These are phyloP conservation scores for Cochlearius cochlearius DNA, from an alignment of 2,113 vertebrate species.

Conservation along the genomic window DNA sequence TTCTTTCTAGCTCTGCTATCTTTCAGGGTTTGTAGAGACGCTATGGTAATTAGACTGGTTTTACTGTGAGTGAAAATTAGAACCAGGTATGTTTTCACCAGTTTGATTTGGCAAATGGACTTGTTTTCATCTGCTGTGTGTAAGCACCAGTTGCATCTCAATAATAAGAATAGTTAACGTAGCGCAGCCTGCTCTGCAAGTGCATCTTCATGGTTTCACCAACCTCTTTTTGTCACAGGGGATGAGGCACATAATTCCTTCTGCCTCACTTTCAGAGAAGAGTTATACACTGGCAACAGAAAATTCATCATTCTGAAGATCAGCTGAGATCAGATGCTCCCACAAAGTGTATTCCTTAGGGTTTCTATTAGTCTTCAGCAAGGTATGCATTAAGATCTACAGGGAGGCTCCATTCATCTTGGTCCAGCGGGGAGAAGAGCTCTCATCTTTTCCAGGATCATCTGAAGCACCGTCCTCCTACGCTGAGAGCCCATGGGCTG, in stretches of 20 bases:
- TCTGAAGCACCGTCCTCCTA: neutral
- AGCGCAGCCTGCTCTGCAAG: neutral
- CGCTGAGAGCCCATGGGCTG: neutral
- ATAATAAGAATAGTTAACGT: neutral
- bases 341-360: neutral
- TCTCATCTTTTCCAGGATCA: neutral
- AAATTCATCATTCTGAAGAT: neutral
- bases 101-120: neutral
- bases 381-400: neutral
- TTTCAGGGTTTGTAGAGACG: neutral
- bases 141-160: neutral
- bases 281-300: neutral
- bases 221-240: neutral
- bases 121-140: neutral
- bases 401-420: neutral
- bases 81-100: neutral
- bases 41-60: neutral
- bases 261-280: neutral
- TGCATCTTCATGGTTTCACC: neutral
- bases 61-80: neutral
- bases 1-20: neutral
- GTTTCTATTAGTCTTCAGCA: neutral
- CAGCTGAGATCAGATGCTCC: neutral
- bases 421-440: neutral
- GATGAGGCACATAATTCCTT: neutral